phyloP scores from a whole-genome alignment of 2,113 vertebrate genomes.

The Pholis gunnellus region DNA sequence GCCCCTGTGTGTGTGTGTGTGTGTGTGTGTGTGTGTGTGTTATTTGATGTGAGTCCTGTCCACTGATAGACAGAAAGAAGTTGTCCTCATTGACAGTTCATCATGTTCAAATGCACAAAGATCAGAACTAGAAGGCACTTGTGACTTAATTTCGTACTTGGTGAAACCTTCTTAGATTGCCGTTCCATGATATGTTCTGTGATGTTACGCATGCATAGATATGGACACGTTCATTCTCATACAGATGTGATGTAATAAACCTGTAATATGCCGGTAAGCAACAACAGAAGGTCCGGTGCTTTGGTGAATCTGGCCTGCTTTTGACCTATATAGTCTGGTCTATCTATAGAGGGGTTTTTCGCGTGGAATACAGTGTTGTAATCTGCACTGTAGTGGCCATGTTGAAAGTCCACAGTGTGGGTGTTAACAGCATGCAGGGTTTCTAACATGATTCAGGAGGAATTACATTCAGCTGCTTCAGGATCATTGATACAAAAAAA shows the following conservation, averaged over 20 bases:
- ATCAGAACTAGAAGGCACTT: neutral
- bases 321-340: constrained; percentile 1
- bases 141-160: neutral
- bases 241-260: neutral
- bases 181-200: neutral
- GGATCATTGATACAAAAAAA: too few species aligned
- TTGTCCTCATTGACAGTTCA: neutral
- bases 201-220: neutral
- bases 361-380: neutral
- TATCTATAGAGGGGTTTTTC: constrained; percentile 8
- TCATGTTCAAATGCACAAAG: neutral
- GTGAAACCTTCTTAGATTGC: neutral
- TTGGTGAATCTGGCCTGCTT: neutral
- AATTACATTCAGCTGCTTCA: neutral
- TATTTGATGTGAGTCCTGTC: constrained; percentile 3
- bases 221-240: neutral
- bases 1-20: constrained; percentile 1
- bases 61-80: neutral
- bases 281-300: neutral
- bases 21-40: neutral
- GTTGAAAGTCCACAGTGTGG: neutral
- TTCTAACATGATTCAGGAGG: neutral
- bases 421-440: constrained; percentile 14
- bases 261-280: neutral
- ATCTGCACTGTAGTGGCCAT: neutral